Conservation (phyloP, 2,113 vertebrate species). For the Sigmodon hispidus region DNA sequence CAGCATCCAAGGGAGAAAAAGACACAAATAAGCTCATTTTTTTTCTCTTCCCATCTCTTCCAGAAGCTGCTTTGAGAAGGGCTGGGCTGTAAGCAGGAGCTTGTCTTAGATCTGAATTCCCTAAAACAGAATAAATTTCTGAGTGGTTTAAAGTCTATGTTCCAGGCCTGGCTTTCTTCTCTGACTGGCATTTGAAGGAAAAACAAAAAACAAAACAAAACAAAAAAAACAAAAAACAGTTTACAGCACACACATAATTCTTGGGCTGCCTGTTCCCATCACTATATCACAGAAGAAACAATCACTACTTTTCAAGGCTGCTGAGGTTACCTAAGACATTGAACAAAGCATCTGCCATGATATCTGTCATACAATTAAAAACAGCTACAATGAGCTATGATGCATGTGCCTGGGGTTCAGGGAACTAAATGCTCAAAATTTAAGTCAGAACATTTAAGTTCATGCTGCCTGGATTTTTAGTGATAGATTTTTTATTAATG, state of each 20-base stretch:
- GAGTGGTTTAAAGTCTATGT: background rate
- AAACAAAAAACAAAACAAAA: too few species aligned
- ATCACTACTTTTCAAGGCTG: background rate
- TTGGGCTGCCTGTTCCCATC: background rate
- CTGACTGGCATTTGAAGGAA: background rate
- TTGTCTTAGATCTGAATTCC: background rate
- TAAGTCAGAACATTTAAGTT: background rate
- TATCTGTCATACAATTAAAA: background rate
- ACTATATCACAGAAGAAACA: background rate
- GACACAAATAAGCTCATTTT: background rate
- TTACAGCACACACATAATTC: background rate
- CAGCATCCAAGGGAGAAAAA: background rate
- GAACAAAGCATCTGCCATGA: background rate
- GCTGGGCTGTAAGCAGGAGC: background rate
- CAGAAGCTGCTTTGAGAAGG: background rate
- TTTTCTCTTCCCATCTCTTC: background rate
- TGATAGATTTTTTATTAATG: background rate
- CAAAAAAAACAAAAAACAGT: too few species aligned
- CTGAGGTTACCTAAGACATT: background rate
- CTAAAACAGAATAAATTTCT: background rate
- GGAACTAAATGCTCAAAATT: background rate
- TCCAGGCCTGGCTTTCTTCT: constrained; percentile 14
- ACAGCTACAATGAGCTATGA: background rate
- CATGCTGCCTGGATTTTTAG: background rate
- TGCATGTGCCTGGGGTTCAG: too few species aligned